phyloP scores from a whole-genome alignment of 2,113 vertebrate species.

The Mesembrinibis cayennensis region DNA sequence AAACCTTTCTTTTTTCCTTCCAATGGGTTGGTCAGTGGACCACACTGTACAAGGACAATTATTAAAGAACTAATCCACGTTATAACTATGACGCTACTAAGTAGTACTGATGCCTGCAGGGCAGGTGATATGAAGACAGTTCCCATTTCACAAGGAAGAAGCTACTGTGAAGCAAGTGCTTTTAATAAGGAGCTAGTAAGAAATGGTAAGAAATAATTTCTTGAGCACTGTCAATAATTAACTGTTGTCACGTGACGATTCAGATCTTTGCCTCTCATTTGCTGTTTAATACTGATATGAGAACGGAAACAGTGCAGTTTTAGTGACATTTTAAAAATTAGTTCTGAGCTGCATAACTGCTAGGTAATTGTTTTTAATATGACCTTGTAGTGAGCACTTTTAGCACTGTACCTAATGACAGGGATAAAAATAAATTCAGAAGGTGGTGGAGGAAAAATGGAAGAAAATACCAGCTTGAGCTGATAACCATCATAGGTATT shows the following conservation, averaged over 20 bases:
- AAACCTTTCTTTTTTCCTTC: conserved; percentile 89
- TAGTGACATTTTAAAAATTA: not conserved
- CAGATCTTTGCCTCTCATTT: not conserved
- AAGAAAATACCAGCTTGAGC: not conserved
- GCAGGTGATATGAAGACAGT: conserved; percentile 70
- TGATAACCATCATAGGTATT: not conserved
- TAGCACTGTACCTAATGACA: not conserved
- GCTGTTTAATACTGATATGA: not conserved
- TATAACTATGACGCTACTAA: conserved; percentile 84
- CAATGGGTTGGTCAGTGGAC: conserved; percentile 80
- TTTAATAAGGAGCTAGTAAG: conserved; percentile 81
- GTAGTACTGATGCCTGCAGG: conserved; percentile 77
- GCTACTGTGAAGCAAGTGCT: conserved; percentile 88
- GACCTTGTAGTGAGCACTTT: not conserved
- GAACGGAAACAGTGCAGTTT: not conserved
- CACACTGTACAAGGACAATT: conserved; percentile 81
- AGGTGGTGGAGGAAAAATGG: not conserved
- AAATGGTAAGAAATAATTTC: conserved; percentile 77
- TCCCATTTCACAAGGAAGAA: conserved; percentile 74
- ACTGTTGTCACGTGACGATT: rapidly evolving
- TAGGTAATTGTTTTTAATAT: not conserved
- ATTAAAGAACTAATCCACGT: conserved; percentile 91
- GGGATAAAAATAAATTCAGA: not conserved
- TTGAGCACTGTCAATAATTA: not conserved
- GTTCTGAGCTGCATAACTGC: not conserved